Percentiles rank a stretch among this genome's conserved stretches.
These are phyloP conservation scores for Acanthosepion esculentum DNA, from an alignment of 2,888 invertebrate genomes.

Conservation along the genomic window DNA sequence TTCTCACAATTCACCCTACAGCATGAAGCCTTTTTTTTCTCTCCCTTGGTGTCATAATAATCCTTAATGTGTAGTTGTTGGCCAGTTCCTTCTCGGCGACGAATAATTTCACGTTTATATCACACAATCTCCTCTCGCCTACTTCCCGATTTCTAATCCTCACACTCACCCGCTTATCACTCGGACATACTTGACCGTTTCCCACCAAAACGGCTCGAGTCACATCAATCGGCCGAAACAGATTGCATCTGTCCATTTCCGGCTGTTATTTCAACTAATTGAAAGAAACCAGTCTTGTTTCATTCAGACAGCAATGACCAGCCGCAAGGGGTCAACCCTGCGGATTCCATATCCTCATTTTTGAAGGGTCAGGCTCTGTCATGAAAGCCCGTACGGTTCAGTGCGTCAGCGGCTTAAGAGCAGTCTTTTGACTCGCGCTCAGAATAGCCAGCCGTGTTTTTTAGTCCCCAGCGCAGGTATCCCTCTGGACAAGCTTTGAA, in stretches of 20 bases:
- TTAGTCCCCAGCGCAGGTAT: neutral
- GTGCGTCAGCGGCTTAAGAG: conserved; percentile 15
- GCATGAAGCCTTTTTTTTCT: neutral
- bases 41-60: neutral
- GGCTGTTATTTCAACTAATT: conserved; percentile 33
- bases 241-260: conserved; percentile 33
- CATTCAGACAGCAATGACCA: conserved; percentile 9
- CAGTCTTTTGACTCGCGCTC: neutral
- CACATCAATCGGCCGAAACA: conserved; percentile 33
- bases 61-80: neutral
- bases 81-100: neutral
- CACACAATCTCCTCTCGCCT: neutral
- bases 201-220: neutral
- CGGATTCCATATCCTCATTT: neutral
- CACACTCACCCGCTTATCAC: neutral
- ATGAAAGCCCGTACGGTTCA: conserved; percentile 22
- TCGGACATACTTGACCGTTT: conserved; percentile 33
- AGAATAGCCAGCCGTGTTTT: neutral
- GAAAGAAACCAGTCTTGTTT: neutral
- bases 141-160: neutral
- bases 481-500: neutral
- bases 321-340: conserved; percentile 6
- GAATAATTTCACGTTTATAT: neutral
- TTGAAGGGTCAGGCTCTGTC: neutral
- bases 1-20: neutral